Percentiles rank a stretch among this genome's conserved stretches.
Evolutionary conservation across 2,797 vertebrate genomes (phyloP).

Genomic region (Odontamblyopus lacepedii): DNA sequence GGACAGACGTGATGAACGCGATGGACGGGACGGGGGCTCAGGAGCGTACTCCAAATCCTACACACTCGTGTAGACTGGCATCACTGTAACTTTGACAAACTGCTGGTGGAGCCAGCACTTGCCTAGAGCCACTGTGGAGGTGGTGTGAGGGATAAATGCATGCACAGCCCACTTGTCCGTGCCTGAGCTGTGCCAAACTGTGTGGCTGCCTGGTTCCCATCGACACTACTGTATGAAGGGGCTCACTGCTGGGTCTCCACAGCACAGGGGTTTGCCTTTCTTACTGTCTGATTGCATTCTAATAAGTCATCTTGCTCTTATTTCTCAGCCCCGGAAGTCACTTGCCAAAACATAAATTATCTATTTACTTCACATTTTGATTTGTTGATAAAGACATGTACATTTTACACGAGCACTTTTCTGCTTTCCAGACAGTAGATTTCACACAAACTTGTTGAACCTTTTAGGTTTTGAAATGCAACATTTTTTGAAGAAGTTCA

Average conservation of each 20-base stretch:
- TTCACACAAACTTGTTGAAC: conserved; percentile 55
- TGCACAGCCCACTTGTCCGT: conserved; percentile 68
- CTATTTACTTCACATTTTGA: conserved; percentile 49
- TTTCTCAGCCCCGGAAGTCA: conserved; percentile 62
- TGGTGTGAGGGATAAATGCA: conserved; percentile 61
- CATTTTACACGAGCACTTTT: conserved; percentile 72
- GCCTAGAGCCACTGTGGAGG: conserved; percentile 62
- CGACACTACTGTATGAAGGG: conserved; percentile 59
- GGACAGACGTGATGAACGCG: conserved; percentile 1
- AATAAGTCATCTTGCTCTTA: conserved; percentile 59
- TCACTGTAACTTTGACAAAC: conserved; percentile 64
- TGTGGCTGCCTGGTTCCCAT: conserved; percentile 59
- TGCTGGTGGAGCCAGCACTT: conserved; percentile 58
- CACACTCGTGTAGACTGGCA: conserved; percentile 89
- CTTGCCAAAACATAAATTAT: conserved; percentile 64
- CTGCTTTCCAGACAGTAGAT: conserved; percentile 56
- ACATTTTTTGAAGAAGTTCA: conserved; percentile 61
- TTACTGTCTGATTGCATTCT: conserved; percentile 73
- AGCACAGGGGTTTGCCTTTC: conserved; percentile 78
- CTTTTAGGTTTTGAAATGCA: conserved; percentile 62
- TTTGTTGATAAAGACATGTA: conserved; percentile 71
- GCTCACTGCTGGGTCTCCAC: conserved; percentile 71
- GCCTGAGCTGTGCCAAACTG: conserved; percentile 70
- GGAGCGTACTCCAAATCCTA: conserved; percentile 98
- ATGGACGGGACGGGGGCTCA: conserved; percentile 72